Evolutionary conservation across 2,113 vertebrate species (phyloP), one percentile per base, ranked within the genome.

Genomic region (Columbina picui): DNA sequence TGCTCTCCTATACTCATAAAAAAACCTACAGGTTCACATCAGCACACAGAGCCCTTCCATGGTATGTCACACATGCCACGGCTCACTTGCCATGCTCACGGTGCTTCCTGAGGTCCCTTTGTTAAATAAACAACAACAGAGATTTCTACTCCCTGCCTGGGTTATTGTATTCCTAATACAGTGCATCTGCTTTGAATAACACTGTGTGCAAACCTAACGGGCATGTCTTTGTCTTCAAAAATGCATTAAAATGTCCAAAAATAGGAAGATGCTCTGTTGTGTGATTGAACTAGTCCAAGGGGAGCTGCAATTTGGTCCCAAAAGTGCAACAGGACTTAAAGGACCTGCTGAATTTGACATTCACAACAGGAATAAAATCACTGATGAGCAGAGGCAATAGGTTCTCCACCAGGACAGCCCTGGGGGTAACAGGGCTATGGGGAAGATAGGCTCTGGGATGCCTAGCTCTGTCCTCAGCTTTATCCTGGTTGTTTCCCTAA

Each of bases 41-140:
- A 41, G 9, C 49, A 56, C 0, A 0, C 61, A 68, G 47, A 85
- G 75, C 38, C 56, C 29, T 87, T 68, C 74, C 79, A 21, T 2
- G 20, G 70, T 78, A 68, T 3, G 0, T 45, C 7, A 26, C 70
- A 67, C 69, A 73, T 9, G 65, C 85, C 81, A 85, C 3, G 13
- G 91, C 91, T 86, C 10, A 0, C 76, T 88, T 91, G 39, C 65
- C 60, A 26, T 0, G 0, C 71, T 86, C 70, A 52, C 10, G 16
- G 61, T 57, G 45, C 70, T 87, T 84, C 77, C 60, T 29, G 87
- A 94, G 41, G 56, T 93, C 68, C 53, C 38, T 94, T 96, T 95
- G 80, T 93, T 91, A 87, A 53, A 84, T 53, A 95, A 96, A 81
- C 55, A 81, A 59, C 93, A 87, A 63, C 77, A 87, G 92, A 70